A percentile compares a stretch with the other conserved stretches of the same genome.
These are phyloP conservation scores for Nannospalax galili DNA, from an alignment of 2,113 vertebrate genomes.

Conservation along the genomic window DNA sequence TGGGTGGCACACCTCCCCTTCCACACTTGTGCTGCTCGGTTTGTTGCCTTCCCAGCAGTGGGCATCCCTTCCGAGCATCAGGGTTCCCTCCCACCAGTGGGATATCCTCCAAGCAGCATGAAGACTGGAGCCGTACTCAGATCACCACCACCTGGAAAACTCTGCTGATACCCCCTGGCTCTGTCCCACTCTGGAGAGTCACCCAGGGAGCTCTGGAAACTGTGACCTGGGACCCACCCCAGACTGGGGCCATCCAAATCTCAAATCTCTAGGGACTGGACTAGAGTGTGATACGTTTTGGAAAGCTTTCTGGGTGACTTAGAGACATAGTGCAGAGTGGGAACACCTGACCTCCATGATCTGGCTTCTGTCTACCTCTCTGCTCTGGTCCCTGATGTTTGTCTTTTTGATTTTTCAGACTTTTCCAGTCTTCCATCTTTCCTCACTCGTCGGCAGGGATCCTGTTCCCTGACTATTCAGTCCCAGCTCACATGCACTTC, in stretches of 20 bases:
- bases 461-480: background rate
- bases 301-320: background rate
- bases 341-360: background rate
- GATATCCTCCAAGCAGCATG: too few relatives aligned
- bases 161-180: background rate
- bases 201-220: background rate
- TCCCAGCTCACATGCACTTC: background rate
- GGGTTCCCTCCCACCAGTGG: background rate
- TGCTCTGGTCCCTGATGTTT: rapidly evolving
- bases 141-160: background rate
- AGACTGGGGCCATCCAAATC: background rate
- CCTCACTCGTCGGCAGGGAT: background rate
- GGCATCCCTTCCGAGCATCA: too few relatives aligned
- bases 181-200: background rate
- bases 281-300: background rate
- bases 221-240: background rate
- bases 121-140: background rate
- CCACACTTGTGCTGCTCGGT: background rate
- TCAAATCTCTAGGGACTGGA: background rate
- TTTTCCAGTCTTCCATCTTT: background rate
- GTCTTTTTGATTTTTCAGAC: background rate
- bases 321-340: background rate
- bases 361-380: background rate
- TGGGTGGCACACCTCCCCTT: background rate
- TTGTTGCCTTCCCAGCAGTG: background rate